Evolutionary conservation across 2,888 invertebrate genomes (phyloP).

Genomic region (Drosophila koepferae): DNA sequence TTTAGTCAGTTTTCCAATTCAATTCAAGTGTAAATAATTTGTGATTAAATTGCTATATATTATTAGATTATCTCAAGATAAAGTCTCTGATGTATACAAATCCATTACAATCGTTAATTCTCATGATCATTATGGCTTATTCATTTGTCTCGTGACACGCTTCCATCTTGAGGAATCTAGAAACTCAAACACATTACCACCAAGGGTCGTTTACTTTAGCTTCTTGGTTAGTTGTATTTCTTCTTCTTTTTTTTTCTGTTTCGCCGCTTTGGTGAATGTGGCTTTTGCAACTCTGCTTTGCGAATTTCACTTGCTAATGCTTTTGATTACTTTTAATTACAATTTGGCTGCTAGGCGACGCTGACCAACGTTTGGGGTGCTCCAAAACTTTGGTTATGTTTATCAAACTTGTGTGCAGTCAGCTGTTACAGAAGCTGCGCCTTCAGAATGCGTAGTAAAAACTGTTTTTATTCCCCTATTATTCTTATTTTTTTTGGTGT

Average conservation of each 20-base stretch:
- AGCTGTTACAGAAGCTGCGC: conserved; percentile 55
- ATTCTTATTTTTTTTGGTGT: too few species aligned
- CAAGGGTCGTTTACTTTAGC: conserved; percentile 22
- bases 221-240: conserved; percentile 23
- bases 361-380: conserved; percentile 14
- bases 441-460: conserved; percentile 40
- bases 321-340: conserved; percentile 78
- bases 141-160: neutral
- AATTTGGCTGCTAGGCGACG: conserved; percentile 74
- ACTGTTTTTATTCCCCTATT: neutral
- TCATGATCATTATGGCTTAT: neutral
- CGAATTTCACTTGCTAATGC: conserved; percentile 73
- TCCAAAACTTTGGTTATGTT: conserved; percentile 34
- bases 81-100: neutral
- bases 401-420: conserved; percentile 67
- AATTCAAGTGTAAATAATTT: too few species aligned
- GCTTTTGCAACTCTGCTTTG: conserved; percentile 45
- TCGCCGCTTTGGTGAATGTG: conserved; percentile 9
- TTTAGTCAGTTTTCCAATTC: too few species aligned
- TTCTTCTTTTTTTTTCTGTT: conserved; percentile 9
- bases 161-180: conserved; percentile 5
- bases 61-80: too few species aligned
- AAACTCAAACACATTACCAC: conserved; percentile 5
- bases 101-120: neutral
- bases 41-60: too few species aligned